These are phyloP conservation scores for Drosophila obscura DNA, from an alignment of 1,140 invertebrate genomes.

Conservation along the genomic window DNA sequence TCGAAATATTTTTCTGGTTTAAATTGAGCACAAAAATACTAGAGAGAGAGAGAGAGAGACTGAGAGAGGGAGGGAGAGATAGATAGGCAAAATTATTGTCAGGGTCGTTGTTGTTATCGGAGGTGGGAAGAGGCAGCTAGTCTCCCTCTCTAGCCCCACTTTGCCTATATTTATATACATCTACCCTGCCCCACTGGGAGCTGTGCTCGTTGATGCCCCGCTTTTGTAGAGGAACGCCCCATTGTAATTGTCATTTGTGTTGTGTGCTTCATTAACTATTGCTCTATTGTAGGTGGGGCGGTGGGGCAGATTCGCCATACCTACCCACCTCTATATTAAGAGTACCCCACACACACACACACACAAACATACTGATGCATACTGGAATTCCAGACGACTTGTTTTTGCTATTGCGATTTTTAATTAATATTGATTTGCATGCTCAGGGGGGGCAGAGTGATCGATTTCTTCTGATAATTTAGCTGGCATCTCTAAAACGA, in stretches of 20 bases:
- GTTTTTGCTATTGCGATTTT: slow-evolving; percentile 19
- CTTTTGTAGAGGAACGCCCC: slow-evolving; percentile 48
- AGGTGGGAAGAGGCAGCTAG: not conserved
- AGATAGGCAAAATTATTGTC: slow-evolving; percentile 32
- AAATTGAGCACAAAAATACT: slow-evolving; percentile 54
- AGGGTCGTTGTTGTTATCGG: slow-evolving; percentile 49
- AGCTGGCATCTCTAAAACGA: slow-evolving; percentile 3
- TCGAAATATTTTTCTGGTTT: slow-evolving; percentile 42
- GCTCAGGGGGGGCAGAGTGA: slow-evolving; percentile 3
- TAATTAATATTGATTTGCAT: slow-evolving; percentile 68
- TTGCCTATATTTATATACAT: too few relatives aligned
- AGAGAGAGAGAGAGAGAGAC: not conserved
- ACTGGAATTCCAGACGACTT: slow-evolving; percentile 7
- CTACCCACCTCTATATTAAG: not conserved
- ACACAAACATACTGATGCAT: slow-evolving; percentile 13
- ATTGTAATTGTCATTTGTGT: slow-evolving; percentile 64
- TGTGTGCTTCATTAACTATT: slow-evolving; percentile 69
- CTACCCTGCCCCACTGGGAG: slow-evolving; percentile 9
- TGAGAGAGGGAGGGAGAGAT: not conserved
- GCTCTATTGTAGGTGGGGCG: not conserved
- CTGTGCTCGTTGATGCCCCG: slow-evolving; percentile 13
- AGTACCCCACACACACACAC: too few relatives aligned
- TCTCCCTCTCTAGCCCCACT: not conserved
- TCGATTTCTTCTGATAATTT: slow-evolving; percentile 29
- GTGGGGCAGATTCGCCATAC: too few relatives aligned